phyloP scores from a whole-genome alignment of 2,113 vertebrate species.

The Limanda limanda region DNA sequence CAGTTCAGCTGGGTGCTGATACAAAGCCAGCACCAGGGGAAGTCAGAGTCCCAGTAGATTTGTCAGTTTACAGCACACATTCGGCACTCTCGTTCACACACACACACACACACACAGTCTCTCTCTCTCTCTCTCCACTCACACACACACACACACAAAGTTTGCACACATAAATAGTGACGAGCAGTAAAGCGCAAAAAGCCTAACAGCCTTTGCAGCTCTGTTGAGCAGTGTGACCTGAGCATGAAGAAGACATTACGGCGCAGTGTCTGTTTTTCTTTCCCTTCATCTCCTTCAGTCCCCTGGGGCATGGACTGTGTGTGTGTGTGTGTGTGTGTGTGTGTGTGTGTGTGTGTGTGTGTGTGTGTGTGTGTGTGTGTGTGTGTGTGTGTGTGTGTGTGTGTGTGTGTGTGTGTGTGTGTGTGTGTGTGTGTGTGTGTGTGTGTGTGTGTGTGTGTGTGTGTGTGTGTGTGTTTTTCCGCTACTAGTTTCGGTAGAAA shows the following conservation, averaged over 20 bases:
- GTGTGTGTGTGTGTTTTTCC: slow-evolving; percentile 35
- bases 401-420: slow-evolving; percentile 16
- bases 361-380: slow-evolving; percentile 16
- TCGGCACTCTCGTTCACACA: background rate
- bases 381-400: slow-evolving; percentile 16
- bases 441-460: slow-evolving; percentile 14
- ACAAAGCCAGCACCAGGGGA: slow-evolving; percentile 59
- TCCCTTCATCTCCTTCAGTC: slow-evolving; percentile 48
- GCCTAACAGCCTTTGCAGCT: slow-evolving; percentile 42
- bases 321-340: slow-evolving; percentile 16
- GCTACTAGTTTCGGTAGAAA: slow-evolving; percentile 56
- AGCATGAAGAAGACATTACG: slow-evolving; percentile 54
- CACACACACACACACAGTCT: background rate
- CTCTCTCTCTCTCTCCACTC: background rate
- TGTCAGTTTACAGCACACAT: slow-evolving; percentile 47
- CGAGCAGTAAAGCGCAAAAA: slow-evolving; percentile 40
- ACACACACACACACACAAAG: background rate
- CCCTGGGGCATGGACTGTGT: slow-evolving; percentile 19
- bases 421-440: slow-evolving; percentile 21
- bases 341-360: slow-evolving; percentile 16
- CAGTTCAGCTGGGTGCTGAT: slow-evolving; percentile 59
- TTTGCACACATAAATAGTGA: slow-evolving; percentile 40
- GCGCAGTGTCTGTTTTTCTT: slow-evolving; percentile 56
- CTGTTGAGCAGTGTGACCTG: slow-evolving; percentile 50
- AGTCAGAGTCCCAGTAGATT: slow-evolving; percentile 35